Evolutionary conservation across 2,888 invertebrate species (phyloP).

Genomic region (Sinodicranocentrus sp.): DNA sequence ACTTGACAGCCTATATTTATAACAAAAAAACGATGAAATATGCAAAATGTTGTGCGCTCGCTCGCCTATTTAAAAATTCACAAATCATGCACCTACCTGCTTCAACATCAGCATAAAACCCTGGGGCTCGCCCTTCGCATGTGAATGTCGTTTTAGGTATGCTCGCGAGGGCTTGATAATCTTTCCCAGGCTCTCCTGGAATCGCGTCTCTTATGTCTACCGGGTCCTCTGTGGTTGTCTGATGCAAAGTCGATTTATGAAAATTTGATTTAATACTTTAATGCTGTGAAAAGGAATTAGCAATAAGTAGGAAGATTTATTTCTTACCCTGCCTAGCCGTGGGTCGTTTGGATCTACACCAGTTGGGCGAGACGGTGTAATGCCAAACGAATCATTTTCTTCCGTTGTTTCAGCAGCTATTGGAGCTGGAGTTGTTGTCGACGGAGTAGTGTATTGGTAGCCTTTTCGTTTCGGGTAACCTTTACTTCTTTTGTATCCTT

Average conservation of each 20-base stretch:
- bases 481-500: conserved; percentile 15
- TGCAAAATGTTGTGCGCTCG: background rate
- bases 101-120: conserved; percentile 76
- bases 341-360: background rate
- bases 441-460: conserved; percentile 49
- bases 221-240: conserved; percentile 65
- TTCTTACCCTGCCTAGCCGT: conserved; percentile 33
- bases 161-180: conserved; percentile 83
- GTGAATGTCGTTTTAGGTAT: conserved; percentile 83
- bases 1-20: conserved; percentile 82
- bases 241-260: background rate
- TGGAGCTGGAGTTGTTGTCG: conserved; percentile 54
- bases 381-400: conserved; percentile 59
- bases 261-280: background rate
- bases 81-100: conserved; percentile 80
- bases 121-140: conserved; percentile 81
- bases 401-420: conserved; percentile 31
- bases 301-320: too few species aligned
- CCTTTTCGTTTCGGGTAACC: conserved; percentile 35
- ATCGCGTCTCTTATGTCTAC: conserved; percentile 83
- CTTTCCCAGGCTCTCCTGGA: conserved; percentile 84
- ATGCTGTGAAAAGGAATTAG: too few species aligned
- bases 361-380: conserved; percentile 35
- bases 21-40: background rate
- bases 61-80: too few species aligned